Evolutionary conservation across 2,113 vertebrate species (phyloP), one percentile per base, ranked within the genome.

Genomic region (Seriola rivoliana): DNA sequence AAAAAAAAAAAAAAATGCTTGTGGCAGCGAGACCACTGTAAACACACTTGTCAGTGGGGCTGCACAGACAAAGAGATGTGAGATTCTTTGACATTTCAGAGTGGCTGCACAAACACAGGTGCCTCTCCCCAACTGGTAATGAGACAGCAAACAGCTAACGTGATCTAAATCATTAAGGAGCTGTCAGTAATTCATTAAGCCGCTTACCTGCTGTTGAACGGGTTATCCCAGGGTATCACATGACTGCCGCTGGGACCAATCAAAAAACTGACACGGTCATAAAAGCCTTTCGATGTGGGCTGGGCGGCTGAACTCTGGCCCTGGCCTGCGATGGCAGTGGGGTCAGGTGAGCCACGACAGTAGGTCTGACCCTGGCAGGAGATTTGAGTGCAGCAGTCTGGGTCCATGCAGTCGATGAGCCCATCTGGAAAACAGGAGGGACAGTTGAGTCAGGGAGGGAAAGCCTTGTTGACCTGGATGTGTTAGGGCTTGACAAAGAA

Each of bases 351-450:
- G 12, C 98, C 98, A 0, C 94, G 97, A 85, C 98, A 99, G 50
- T 96, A 99, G 71, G 95, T 95, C 88, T 99, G 97, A 90, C 95
- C 97, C 93, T 99, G 97, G 95, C 98, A 99, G 89, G 96, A 94
- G 50, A 96, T 96, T 89, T 99, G 98, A 85, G 96, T 84, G 89
- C 98, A 99, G 96, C 98, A 99, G 88, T 99, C 98, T 12, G 98
- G 98, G 85, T 99, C 98, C 98, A 99, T 98, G 79, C 98, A 99
- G 95, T 99, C 98, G 50, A 94, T 87, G 29, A 99, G 96, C 38
- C 98, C 98, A 90, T 99, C 98, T 99, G 96, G 75, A 91, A 94
- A 89, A 84, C 54, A 84, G 70, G 29, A 85, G 93, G 57, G 92
- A 76, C 82, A 93, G 85, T 92, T 57, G 81, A 29, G 80, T 88